Evolutionary conservation across 2,888 invertebrate genomes (phyloP), one percentile per base, ranked within the genome.

Genomic region (Coremacera marginata): DNA sequence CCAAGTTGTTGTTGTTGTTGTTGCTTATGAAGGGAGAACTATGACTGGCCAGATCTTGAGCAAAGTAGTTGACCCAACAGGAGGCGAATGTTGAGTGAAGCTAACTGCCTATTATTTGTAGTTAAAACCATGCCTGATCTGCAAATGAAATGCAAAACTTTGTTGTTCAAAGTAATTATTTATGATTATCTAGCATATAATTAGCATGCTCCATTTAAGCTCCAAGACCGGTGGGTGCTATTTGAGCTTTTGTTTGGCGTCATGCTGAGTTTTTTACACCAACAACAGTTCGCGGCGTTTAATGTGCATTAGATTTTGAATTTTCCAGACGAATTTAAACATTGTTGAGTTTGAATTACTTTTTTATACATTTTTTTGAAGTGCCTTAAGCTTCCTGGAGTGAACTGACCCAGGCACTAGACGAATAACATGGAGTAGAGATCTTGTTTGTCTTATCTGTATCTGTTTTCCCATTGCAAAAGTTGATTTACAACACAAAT

Each of bases 131-230:
- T 27, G 27, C 27, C 14, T 16, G n/a, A 37, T 34, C 37, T 11
- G 70, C 52, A 52, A 34, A 16, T 34, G 34, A 55, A 52, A 51
- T 27, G 52, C 25, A 25, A 16, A 60, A 73, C 72, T 51, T 74
- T 74, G 74, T 74, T 67, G 67, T 67, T 37, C 14, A 60, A 8
- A 67, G 67, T 34, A 27, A 27, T 74, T 74, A 67, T 74, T 74
- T 74, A 74, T 19, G 55, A 67, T 74, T 65, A 34, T 52, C 74
- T 74, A 65, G 67, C 74, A 63, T 74, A 55, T 49, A 74, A 74
- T 74, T 67, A 57, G 37, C 74, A 31, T 37, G 74, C 37, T 55
- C 49, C 44, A 44, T 44, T 44, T 44, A 44, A 44, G 44, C 11
- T 44, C 14, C 44, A 14, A 2, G 60, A 25, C 25, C 60, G 27